phyloP scores from a whole-genome alignment of 2,113 vertebrate species.

The Gallinago media region DNA sequence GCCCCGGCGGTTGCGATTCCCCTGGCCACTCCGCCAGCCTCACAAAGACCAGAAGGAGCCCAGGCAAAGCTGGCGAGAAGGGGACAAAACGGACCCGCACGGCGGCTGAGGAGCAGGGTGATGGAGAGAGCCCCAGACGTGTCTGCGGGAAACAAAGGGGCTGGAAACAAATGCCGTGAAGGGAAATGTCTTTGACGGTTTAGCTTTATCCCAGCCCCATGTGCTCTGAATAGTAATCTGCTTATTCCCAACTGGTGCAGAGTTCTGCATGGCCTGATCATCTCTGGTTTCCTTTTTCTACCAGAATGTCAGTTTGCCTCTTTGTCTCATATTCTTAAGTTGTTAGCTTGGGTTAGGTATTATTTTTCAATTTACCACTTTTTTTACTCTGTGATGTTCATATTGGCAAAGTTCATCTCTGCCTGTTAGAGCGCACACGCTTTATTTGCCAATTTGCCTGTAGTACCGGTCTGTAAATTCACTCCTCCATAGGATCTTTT shows the following conservation, averaged over 20 bases:
- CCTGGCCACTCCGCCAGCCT: background rate
- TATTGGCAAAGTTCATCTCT: background rate
- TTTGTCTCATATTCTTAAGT: background rate
- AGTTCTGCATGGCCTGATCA: background rate
- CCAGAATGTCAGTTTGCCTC: background rate
- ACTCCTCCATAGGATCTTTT: background rate
- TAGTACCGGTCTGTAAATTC: background rate
- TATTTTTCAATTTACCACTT: background rate
- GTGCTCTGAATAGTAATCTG: conserved; percentile 50
- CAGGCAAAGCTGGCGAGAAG: background rate
- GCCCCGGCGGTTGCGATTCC: background rate
- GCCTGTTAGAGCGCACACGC: accelerated
- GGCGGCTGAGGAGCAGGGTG: background rate
- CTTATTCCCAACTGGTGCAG: background rate
- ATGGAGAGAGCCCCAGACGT: background rate
- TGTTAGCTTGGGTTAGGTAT: background rate
- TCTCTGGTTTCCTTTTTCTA: background rate
- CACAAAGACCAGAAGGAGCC: background rate
- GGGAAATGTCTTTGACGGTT: background rate
- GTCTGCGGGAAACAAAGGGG: conserved; percentile 6
- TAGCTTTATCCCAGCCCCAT: background rate
- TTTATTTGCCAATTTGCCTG: background rate
- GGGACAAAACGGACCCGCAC: background rate
- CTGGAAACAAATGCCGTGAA: background rate
- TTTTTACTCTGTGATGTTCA: background rate